Percentiles rank a stretch among this genome's conserved stretches.
phyloP scores from a whole-genome alignment of 2,113 vertebrate species.

The Crocuta crocuta region DNA sequence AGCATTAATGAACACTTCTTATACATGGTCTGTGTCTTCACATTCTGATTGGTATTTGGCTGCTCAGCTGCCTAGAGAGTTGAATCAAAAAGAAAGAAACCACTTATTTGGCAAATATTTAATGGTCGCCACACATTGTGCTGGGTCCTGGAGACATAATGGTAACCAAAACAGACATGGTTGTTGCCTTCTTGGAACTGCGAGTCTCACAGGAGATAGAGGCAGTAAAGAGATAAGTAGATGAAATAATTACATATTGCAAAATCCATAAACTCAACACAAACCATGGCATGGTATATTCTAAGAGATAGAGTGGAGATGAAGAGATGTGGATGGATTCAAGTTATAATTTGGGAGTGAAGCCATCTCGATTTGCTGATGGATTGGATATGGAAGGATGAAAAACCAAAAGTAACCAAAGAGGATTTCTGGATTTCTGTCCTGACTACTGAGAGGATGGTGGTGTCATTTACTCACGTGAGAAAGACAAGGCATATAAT shows the following conservation, averaged over 20 bases:
- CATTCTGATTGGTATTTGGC: background rate
- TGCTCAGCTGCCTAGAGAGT: background rate
- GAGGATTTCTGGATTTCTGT: background rate
- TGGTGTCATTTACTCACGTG: background rate
- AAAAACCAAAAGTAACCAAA: background rate
- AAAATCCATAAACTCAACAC: background rate
- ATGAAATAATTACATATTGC: background rate
- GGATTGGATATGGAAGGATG: background rate
- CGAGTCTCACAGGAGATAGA: background rate
- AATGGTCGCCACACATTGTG: background rate
- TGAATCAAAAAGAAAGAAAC: constrained; percentile 23
- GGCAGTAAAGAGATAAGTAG: background rate
- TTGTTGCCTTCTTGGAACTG: background rate
- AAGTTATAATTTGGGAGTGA: background rate
- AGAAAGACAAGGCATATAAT: background rate
- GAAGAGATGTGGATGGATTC: background rate
- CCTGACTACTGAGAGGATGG: background rate
- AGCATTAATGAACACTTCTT: background rate
- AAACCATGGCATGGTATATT: background rate
- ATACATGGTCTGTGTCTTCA: background rate
- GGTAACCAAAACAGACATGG: background rate
- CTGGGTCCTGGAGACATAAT: background rate
- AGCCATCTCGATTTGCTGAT: background rate
- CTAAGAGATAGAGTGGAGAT: background rate
- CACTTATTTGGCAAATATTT: background rate